phyloP scores from a whole-genome alignment of 2,113 vertebrate species.

The Mustela nigripes region DNA sequence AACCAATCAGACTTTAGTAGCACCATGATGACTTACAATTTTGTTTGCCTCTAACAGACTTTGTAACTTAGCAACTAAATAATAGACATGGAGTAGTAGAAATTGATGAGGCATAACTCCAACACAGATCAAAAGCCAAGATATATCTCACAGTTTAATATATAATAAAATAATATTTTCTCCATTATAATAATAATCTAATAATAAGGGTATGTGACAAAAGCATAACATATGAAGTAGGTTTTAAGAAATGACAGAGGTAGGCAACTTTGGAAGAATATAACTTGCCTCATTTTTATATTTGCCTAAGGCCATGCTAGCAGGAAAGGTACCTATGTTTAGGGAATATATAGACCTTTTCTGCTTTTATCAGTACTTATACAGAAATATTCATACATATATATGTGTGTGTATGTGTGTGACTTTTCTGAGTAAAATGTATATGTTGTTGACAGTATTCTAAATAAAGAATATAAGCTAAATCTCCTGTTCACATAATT shows the following conservation, averaged over 20 bases:
- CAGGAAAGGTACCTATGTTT: background rate
- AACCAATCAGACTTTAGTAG: background rate
- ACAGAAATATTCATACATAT: background rate
- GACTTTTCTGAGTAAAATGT: background rate
- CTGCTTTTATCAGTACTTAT: conserved; percentile 8
- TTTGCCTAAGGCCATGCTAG: background rate
- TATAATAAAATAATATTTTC: background rate
- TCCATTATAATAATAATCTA: background rate
- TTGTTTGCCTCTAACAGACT: background rate
- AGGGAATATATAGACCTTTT: background rate
- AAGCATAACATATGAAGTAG: background rate
- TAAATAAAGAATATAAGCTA: conserved; percentile 19
- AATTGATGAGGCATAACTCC: background rate
- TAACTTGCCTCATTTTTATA: background rate
- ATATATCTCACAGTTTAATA: background rate
- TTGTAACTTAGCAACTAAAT: conserved; percentile 22
- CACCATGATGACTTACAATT: background rate
- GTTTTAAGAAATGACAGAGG: background rate
- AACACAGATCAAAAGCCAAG: background rate
- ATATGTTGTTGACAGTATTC: background rate
- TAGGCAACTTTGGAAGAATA: background rate
- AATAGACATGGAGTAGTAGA: background rate
- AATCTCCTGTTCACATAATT: background rate
- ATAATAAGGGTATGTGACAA: background rate
- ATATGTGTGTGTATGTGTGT: fast-evolving